These are phyloP conservation scores for Knipowitschia caucasica DNA, from an alignment of 2,797 vertebrate species.

Conservation along the genomic window DNA sequence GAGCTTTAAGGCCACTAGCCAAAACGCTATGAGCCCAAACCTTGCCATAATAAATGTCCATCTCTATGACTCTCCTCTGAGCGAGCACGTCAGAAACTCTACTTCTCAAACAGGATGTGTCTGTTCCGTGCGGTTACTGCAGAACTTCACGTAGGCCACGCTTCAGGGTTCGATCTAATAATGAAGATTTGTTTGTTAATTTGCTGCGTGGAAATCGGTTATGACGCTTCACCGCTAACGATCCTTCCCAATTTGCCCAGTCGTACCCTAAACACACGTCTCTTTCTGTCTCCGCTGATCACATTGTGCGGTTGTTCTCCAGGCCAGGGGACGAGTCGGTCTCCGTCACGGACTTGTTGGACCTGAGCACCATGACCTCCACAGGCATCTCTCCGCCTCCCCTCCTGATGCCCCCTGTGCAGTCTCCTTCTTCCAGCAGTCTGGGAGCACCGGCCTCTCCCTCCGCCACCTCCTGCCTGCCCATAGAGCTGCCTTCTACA, in stretches of 20 bases:
- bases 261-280: not conserved
- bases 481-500: slow-evolving; percentile 70
- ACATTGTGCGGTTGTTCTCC: slow-evolving; percentile 1
- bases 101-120: no score
- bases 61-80: no score
- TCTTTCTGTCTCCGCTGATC: slow-evolving; percentile 1
- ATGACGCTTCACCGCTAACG: not conserved
- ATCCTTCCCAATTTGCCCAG: not conserved
- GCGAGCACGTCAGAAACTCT: no score
- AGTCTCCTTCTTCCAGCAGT: slow-evolving; percentile 38
- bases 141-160: no score
- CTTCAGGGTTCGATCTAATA: no score
- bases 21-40: no score
- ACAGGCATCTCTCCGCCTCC: slow-evolving; percentile 60
- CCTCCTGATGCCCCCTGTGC: slow-evolving; percentile 52
- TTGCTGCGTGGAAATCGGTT: not conserved
- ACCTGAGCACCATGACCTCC: slow-evolving; percentile 76
- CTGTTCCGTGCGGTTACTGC: no score
- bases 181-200: no score
- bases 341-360: slow-evolving; percentile 80
- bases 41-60: no score
- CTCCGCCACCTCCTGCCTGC: slow-evolving; percentile 56
- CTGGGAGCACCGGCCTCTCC: slow-evolving; percentile 62
- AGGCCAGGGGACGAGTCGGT: slow-evolving; percentile 81
- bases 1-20: no score